Evolutionary conservation across 2,797 vertebrate species (phyloP).

Genomic region (Muscicapa striata): DNA sequence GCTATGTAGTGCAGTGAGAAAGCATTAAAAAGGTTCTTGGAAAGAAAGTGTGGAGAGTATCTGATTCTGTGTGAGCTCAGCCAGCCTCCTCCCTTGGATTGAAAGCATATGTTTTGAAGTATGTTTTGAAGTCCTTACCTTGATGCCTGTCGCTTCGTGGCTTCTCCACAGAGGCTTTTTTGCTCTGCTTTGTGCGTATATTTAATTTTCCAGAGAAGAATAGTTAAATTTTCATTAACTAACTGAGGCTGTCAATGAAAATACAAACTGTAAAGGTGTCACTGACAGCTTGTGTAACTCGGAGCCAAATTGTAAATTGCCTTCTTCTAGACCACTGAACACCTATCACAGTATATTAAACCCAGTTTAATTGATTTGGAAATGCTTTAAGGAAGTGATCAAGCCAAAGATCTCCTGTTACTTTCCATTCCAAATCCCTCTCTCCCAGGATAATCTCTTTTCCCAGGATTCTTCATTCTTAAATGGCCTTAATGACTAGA

Average conservation of each 20-base stretch:
- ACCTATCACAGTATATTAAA: conserved; percentile 26
- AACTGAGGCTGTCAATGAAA: neutral
- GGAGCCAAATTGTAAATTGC: conserved; percentile 18
- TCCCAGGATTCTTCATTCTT: neutral
- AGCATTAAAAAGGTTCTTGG: neutral
- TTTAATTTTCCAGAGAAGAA: conserved; percentile 17
- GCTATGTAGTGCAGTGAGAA: neutral
- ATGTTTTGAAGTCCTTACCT: neutral
- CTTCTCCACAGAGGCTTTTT: neutral
- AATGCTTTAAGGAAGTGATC: conserved; percentile 18
- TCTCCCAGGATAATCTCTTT: neutral
- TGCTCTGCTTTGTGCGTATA: neutral
- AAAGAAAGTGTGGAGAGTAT: neutral
- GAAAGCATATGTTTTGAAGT: neutral
- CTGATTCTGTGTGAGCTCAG: neutral
- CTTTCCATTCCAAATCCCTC: neutral
- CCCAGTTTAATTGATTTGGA: conserved; percentile 27
- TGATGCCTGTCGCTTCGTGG: accelerated
- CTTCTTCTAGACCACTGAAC: conserved; percentile 5
- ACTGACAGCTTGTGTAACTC: conserved; percentile 14
- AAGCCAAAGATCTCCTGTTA: neutral
- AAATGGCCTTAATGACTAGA: neutral
- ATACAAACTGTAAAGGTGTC: neutral
- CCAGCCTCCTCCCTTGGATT: neutral
- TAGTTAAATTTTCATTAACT: conserved; percentile 24